Evolutionary conservation across 2,888 invertebrate genomes (phyloP), one percentile per base, ranked within the genome.

Genomic region (Parasteatoda lunata): DNA sequence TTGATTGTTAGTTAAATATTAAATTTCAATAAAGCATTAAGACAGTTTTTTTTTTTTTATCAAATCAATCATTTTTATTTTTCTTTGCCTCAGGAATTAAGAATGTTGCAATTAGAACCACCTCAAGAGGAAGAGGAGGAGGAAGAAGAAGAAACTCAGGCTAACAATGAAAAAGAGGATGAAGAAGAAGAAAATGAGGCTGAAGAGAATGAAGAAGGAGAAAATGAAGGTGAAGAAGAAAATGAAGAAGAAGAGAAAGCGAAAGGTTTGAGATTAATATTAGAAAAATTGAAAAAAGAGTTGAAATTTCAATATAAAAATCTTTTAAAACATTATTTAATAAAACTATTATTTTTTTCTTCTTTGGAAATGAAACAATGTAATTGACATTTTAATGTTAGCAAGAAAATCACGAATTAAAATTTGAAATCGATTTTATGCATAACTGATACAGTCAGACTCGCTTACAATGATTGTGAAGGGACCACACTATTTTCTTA

Each of bases 51-150:
- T 72, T 30, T 30, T 30, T 30, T 30, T 30, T 30, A 30, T 30
- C 30, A 30, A 30, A 30, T 30, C 30, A 30, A 30, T 30, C 30
- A 30, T 30, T 30, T 30, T 30, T 30, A 30, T 64, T n/a, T 64
- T 3, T 54, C 11, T 52, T n/a, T 73, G 49, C 85, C 89, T 47
- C 89, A 92, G 92, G 91, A 92, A 81, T 90, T 91, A 4, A 90
- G 98, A 70, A 96, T 98, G 92, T 95, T 95, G 89, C 97, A 97
- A 91, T 93, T 98, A 51, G 98, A 98, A 91, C 96, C 97, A 3
- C 94, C 96, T 5, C 95, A 95, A 91, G 94, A 94, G 90, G 94
- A 94, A 76, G 94, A 94, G 70, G 94, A 94, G 85, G 94, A 94
- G 47, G 90, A 92, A 5, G 92, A 93, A 4, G 93, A 93, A 4